phyloP scores from a whole-genome alignment of 2,797 vertebrate species.

The Muraenolepis orangiensis region DNA sequence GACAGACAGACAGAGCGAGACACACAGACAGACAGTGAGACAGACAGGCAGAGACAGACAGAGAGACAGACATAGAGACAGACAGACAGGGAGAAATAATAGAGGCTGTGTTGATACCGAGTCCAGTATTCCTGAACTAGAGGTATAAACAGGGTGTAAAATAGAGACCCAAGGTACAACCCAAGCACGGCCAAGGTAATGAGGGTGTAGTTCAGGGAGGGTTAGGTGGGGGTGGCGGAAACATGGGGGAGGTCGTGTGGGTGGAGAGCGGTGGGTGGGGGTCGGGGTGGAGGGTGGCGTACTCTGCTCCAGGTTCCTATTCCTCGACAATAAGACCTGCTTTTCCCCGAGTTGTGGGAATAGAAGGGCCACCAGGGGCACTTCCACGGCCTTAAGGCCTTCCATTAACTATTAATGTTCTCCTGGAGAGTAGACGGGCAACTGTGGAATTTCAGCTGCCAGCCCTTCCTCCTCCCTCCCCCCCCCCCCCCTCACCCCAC shows the following conservation, averaged over 20 bases:
- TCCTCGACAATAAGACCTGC: constrained; percentile 64
- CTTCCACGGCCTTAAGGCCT: constrained; percentile 71
- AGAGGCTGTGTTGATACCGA: constrained; percentile 29
- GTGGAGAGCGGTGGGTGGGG: neutral
- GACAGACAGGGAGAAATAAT: neutral
- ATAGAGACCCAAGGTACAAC: constrained; percentile 36
- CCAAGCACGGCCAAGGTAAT: constrained; percentile 9
- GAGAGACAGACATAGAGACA: neutral
- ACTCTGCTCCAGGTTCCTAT: constrained; percentile 48
- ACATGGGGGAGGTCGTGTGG: constrained; percentile 25
- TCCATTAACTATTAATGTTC: constrained; percentile 75
- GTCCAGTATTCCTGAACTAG: constrained; percentile 39
- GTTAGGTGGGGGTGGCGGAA: constrained; percentile 26
- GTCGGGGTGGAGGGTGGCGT: constrained; percentile 21
- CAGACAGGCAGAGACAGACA: neutral
- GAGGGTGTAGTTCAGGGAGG: constrained; percentile 42
- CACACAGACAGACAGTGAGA: neutral
- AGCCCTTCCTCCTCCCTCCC: constrained; percentile 52
- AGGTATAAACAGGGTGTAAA: constrained; percentile 44
- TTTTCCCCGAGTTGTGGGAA: constrained; percentile 55
- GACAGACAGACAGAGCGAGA: neutral
- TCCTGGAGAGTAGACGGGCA: constrained; percentile 62
- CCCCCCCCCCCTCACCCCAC: constrained; percentile 6
- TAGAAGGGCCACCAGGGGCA: constrained; percentile 59
- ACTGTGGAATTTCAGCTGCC: constrained; percentile 67